Conservation (phyloP, 2,797 vertebrate species). For the Tachyglossus aculeatus region DNA sequence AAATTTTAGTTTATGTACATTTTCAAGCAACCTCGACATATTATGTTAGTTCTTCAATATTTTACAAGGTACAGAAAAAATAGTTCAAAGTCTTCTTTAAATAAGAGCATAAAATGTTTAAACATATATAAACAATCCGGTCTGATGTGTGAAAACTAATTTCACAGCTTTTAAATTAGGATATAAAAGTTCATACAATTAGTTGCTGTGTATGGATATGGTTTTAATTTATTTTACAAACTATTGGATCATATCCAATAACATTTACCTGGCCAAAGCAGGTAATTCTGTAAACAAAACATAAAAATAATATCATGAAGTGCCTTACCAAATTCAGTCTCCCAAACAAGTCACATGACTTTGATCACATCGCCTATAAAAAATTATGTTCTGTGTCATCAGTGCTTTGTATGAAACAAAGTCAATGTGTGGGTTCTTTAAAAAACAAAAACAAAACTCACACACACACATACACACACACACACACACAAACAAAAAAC, state of each 20-base stretch:
- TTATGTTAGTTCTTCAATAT: conserved; percentile 90
- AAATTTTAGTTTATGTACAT: conserved; percentile 95
- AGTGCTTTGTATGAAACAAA: conserved; percentile 77
- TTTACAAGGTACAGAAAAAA: conserved; percentile 93
- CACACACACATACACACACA: no score
- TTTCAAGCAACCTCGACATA: conserved; percentile 86
- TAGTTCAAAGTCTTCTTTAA: conserved; percentile 93
- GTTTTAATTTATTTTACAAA: conserved; percentile 90
- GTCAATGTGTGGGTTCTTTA: conserved; percentile 66
- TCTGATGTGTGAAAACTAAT: conserved; percentile 84
- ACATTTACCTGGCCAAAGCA: conserved; percentile 77
- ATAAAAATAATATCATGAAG: conserved; percentile 81
- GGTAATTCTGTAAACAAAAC: conserved; percentile 87
- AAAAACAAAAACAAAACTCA: conserved; percentile 67
- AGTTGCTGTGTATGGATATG: conserved; percentile 84
- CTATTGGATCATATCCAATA: conserved; percentile 85
- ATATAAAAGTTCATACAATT: conserved; percentile 86
- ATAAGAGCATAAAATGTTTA: conserved; percentile 90
- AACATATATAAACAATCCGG: conserved; percentile 84
- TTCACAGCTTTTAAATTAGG: conserved; percentile 86
- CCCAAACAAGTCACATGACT: conserved; percentile 72
- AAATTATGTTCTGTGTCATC: conserved; percentile 70
- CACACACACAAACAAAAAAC: conserved; percentile 74
- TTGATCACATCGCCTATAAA: conserved; percentile 73
- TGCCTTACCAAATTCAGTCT: conserved; percentile 76